These are phyloP conservation scores for Diaphora mendica DNA, from an alignment of 2,888 invertebrate genomes.

Conservation along the genomic window DNA sequence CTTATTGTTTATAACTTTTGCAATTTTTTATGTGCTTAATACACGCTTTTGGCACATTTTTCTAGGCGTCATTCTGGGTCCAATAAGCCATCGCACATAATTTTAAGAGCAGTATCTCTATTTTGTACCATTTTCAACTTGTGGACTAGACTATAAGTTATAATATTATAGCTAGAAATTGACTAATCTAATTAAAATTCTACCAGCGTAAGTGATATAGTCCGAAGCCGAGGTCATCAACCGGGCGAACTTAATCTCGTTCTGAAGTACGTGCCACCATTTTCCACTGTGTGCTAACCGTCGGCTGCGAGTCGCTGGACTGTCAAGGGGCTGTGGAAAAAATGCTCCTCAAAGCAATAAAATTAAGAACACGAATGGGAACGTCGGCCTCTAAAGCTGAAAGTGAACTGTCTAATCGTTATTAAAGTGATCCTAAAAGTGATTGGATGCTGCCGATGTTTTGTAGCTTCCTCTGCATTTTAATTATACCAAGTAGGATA, in stretches of 20 bases:
- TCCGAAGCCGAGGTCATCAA: slow-evolving; percentile 43
- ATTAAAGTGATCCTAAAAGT: not conserved
- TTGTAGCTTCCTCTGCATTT: not conserved
- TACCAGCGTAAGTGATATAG: slow-evolving; percentile 27
- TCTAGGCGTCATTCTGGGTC: too few relatives aligned
- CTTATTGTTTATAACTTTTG: too few relatives aligned
- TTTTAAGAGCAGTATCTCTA: too few relatives aligned
- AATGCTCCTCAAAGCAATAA: slow-evolving; percentile 16
- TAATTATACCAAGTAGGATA: not conserved
- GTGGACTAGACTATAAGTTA: not conserved
- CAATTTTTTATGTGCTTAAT: too few relatives aligned
- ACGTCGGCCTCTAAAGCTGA: slow-evolving; percentile 29
- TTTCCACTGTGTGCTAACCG: slow-evolving; percentile 40
- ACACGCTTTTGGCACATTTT: too few relatives aligned
- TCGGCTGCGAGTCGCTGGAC: slow-evolving; percentile 31
- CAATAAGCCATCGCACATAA: too few relatives aligned
- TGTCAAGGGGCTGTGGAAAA: slow-evolving; percentile 29
- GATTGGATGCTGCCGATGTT: not conserved
- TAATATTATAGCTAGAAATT: not conserved
- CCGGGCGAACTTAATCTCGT: slow-evolving; percentile 55
- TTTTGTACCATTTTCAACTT: too few relatives aligned
- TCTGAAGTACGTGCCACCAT: slow-evolving; percentile 36
- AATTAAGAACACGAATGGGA: slow-evolving; percentile 20
- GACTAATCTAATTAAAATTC: slow-evolving; percentile 27
- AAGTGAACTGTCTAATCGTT: not conserved